Conservation (phyloP, 1,140 invertebrate species). For the Saccostrea echinata region DNA sequence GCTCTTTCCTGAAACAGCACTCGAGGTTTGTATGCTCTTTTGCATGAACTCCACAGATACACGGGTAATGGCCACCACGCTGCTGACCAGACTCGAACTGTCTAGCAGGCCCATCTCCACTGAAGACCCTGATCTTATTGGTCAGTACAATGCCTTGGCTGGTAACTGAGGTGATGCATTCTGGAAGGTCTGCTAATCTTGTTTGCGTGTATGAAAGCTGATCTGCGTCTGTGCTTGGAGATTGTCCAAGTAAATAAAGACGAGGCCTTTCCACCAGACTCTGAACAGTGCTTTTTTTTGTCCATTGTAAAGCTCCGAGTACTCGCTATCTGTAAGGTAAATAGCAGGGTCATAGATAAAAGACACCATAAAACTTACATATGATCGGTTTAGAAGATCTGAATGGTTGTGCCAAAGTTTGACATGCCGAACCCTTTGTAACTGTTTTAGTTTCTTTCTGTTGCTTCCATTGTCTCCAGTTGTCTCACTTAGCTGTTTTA, state of each 20-base stretch:
- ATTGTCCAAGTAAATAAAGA: constrained; percentile 43
- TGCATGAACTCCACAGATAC: constrained; percentile 36
- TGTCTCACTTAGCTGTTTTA: too few species aligned
- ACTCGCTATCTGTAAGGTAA: background rate
- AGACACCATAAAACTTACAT: constrained; percentile 39
- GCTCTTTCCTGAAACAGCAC: background rate
- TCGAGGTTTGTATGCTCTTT: constrained; percentile 26
- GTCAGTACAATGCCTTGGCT: background rate
- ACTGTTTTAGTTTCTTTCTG: background rate
- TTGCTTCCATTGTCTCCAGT: too few species aligned
- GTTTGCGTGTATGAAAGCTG: constrained; percentile 10
- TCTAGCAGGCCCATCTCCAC: constrained; percentile 8
- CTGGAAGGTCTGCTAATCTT: background rate
- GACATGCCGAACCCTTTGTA: constrained; percentile 9
- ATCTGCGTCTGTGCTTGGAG: constrained; percentile 30
- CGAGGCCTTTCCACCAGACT: constrained; percentile 35
- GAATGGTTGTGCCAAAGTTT: constrained; percentile 49
- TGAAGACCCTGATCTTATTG: background rate
- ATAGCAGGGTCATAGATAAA: constrained; percentile 40
- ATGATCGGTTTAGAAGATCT: constrained; percentile 37
- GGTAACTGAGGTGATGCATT: background rate
- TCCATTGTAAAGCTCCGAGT: too few species aligned
- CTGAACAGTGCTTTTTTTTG: background rate
- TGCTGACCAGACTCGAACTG: constrained; percentile 51
- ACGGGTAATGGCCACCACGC: constrained; percentile 46